A percentile compares a stretch with the other conserved stretches of the same genome.
Evolutionary conservation across 2,888 invertebrate genomes (phyloP).

Genomic region (Coelinius sp.): DNA sequence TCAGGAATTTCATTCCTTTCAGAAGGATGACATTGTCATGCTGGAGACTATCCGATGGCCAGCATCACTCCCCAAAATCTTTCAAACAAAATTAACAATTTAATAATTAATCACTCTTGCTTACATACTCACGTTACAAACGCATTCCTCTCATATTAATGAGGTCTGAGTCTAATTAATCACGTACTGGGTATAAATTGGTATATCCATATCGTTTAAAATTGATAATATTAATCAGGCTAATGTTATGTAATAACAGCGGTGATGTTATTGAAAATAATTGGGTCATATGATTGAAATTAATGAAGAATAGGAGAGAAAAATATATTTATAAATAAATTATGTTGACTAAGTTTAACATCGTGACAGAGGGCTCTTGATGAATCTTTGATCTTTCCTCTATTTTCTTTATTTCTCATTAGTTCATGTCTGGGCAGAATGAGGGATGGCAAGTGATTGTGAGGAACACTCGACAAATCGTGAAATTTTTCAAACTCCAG

Average conservation of each 20-base stretch:
- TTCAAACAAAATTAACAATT: conserved; percentile 22
- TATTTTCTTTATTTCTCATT: not conserved
- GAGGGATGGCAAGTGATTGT: not conserved
- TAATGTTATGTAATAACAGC: not conserved
- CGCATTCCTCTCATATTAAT: conserved; percentile 61
- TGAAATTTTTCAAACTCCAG: conserved; percentile 2
- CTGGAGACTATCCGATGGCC: not conserved
- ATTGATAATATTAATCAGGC: conserved; percentile 8
- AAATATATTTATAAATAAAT: not conserved
- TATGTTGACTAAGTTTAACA: not conserved
- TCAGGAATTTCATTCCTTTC: not conserved
- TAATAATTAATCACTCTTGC: conserved; percentile 58
- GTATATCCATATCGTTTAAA: not conserved
- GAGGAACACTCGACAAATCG: not conserved
- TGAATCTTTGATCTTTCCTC: not conserved
- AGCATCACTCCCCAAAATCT: not conserved
- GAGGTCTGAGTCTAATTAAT: conserved; percentile 56
- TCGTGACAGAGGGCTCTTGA: not conserved
- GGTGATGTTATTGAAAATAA: not conserved
- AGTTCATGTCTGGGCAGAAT: not conserved
- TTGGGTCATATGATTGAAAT: not conserved
- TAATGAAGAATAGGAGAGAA: not conserved
- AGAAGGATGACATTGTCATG: not conserved
- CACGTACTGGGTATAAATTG: conserved; percentile 36
- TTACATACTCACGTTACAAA: conserved; percentile 48